Evolutionary conservation across 2,888 invertebrate species (phyloP).

Genomic region (Shargacucullia verbasci): DNA sequence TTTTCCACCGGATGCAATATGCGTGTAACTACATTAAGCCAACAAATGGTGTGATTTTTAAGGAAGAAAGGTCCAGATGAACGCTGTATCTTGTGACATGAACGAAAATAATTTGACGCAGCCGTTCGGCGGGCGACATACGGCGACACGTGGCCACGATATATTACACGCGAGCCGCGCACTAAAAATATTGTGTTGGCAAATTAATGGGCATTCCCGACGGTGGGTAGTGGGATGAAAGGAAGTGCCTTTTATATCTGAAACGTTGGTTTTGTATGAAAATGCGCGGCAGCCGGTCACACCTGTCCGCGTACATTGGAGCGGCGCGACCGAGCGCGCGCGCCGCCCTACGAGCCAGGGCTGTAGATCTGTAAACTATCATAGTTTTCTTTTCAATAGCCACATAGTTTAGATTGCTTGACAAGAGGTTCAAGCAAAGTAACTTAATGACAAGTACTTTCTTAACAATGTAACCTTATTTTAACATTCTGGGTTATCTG

Average conservation of each 20-base stretch:
- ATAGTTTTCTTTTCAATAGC: neutral
- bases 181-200: constrained; percentile 90
- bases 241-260: constrained; percentile 89
- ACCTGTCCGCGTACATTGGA: constrained; percentile 85
- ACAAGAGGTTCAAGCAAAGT: no score
- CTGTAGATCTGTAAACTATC: constrained; percentile 38
- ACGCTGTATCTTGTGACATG: constrained; percentile 88
- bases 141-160: constrained; percentile 89
- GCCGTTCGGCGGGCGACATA: constrained; percentile 87
- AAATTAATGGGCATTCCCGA: constrained; percentile 89
- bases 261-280: constrained; percentile 88
- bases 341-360: constrained; percentile 62
- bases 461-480: no score
- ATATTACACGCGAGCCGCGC: constrained; percentile 88
- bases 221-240: constrained; percentile 88
- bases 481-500: no score
- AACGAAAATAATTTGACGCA: constrained; percentile 89
- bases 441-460: no score
- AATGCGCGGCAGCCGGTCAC: constrained; percentile 87
- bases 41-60: constrained; percentile 85
- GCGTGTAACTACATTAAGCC: constrained; percentile 74
- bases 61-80: constrained; percentile 88
- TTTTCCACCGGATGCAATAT: constrained; percentile 79
- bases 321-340: constrained; percentile 55
- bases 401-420: no score